Percentiles rank a stretch among this genome's conserved stretches.
phyloP scores from a whole-genome alignment of 2,888 invertebrate species.

The Esperia sulphurella region DNA sequence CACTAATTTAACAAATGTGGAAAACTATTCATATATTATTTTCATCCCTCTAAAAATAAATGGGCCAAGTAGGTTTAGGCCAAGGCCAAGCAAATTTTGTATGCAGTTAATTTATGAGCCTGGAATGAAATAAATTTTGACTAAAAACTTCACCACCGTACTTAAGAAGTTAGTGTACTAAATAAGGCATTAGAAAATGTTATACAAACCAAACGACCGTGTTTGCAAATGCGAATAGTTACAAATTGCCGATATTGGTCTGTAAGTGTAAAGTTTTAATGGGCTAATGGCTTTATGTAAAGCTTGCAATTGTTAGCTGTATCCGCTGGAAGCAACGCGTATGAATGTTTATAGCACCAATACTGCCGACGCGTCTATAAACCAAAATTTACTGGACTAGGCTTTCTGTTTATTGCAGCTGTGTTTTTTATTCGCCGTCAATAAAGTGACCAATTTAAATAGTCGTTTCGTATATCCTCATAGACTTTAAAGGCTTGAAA shows the following conservation, averaged over 20 bases:
- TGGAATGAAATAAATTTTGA: neutral
- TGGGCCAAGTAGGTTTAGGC: too few species aligned
- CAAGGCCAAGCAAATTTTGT: too few species aligned
- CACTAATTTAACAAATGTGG: too few species aligned
- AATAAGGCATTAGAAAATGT: neutral
- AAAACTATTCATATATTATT: too few species aligned
- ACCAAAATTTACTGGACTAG: constrained; percentile 57
- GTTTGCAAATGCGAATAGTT: constrained; percentile 12
- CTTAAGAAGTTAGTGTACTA: neutral
- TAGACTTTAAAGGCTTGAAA: neutral
- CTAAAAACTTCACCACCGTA: neutral
- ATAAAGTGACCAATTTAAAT: constrained; percentile 3
- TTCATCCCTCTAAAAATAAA: too few species aligned
- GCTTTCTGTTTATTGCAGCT: constrained; percentile 42
- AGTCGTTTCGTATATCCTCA: neutral
- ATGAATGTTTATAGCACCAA: constrained; percentile 57
- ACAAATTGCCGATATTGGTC: constrained; percentile 37
- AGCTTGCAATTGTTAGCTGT: constrained; percentile 33
- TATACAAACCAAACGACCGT: neutral
- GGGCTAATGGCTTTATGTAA: constrained; percentile 33
- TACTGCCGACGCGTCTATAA: constrained; percentile 50
- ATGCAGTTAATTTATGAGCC: neutral
- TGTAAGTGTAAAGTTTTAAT: constrained; percentile 41
- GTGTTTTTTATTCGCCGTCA: constrained; percentile 7
- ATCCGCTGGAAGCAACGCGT: constrained; percentile 42